phyloP scores from a whole-genome alignment of 2,888 invertebrate species.

The Hirudinaria manillensis region DNA sequence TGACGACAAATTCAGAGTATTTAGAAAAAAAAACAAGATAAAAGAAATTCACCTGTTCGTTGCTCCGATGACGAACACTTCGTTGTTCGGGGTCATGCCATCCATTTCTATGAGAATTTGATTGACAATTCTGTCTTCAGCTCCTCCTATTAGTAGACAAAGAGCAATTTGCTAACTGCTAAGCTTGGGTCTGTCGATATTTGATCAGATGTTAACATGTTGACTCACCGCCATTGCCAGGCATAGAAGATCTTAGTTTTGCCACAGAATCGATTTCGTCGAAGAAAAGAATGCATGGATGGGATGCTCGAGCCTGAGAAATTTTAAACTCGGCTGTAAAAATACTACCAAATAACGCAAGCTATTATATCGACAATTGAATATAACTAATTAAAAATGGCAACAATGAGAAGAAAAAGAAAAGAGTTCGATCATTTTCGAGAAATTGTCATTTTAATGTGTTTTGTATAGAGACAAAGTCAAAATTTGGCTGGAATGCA shows the following conservation, averaged over 20 bases:
- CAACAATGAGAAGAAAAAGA: too few species aligned
- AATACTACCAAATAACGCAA: not conserved
- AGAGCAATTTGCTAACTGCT: not conserved
- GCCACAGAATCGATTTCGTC: conserved; percentile 27
- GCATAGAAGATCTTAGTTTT: not conserved
- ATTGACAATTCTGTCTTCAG: conserved; percentile 74
- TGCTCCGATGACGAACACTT: conserved; percentile 90
- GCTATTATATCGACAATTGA: too few species aligned
- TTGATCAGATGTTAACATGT: not conserved
- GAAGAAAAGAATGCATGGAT: conserved; percentile 28
- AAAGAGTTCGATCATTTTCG: too few species aligned
- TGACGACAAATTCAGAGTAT: not conserved
- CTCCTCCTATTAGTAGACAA: conserved; percentile 45
- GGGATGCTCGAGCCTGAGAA: conserved; percentile 22
- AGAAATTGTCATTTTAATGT: too few species aligned
- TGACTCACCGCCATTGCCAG: not conserved
- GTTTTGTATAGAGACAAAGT: too few species aligned
- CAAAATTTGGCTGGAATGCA: too few species aligned
- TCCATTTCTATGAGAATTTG: conserved; percentile 98
- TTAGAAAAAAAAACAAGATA: not conserved
- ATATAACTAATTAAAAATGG: too few species aligned
- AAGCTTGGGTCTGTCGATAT: too few species aligned
- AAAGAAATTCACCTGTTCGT: conserved; percentile 62
- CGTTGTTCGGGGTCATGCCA: conserved; percentile 81
- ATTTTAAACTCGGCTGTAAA: not conserved